phyloP scores from a whole-genome alignment of 1,140 invertebrate species.

The Drusus annulatus region DNA sequence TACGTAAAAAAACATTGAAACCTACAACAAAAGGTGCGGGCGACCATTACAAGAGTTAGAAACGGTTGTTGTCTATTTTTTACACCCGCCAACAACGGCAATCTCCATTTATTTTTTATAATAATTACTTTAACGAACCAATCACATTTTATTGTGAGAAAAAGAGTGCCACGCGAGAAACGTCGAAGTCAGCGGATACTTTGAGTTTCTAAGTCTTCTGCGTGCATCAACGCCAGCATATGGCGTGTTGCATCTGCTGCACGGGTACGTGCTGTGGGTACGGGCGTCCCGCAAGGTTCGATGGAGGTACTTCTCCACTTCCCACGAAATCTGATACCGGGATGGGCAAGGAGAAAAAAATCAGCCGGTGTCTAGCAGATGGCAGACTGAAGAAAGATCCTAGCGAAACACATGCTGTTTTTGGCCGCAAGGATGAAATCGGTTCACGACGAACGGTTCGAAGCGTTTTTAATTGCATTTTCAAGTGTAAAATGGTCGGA shows the following conservation, averaged over 20 bases:
- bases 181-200: conserved; percentile 34
- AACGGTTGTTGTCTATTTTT: too few species aligned
- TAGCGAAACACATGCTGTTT: conserved; percentile 12
- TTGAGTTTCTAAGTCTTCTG: conserved; percentile 35
- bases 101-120: too few species aligned
- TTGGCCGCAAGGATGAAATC: background rate
- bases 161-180: too few species aligned
- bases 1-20: too few species aligned
- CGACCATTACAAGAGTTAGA: too few species aligned
- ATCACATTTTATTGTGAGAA: background rate
- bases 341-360: conserved; percentile 51
- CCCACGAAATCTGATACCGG: conserved; percentile 56
- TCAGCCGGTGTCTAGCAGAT: conserved; percentile 53
- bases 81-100: too few species aligned
- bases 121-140: background rate
- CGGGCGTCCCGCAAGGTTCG: conserved; percentile 4
- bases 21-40: too few species aligned
- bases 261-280: conserved; percentile 2
- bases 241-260: conserved; percentile 47
- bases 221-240: conserved; percentile 34
- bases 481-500: too few species aligned
- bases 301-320: conserved; percentile 30
- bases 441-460: too few species aligned
- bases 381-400: conserved; percentile 1
- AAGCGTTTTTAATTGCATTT: too few species aligned